phyloP scores from a whole-genome alignment of 2,888 invertebrate genomes.

The Tetheella fluctuosa region DNA sequence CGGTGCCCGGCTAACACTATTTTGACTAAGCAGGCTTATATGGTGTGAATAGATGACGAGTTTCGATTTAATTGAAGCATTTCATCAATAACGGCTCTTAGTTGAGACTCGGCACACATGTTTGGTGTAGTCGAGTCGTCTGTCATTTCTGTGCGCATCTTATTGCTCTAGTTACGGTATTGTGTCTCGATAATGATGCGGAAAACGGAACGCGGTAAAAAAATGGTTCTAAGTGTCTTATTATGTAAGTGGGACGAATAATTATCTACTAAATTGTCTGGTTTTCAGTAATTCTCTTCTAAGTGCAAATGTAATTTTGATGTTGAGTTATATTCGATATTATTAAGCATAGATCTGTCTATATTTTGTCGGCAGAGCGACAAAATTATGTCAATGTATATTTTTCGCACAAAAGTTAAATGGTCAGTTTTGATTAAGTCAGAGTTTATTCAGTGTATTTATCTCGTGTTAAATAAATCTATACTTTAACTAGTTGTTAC shows the following conservation, averaged over 20 bases:
- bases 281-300: slow-evolving; percentile 3
- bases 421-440: slow-evolving; percentile 13
- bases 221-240: slow-evolving; percentile 2
- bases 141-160: background rate
- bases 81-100: background rate
- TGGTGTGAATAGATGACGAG: too few relatives aligned
- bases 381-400: slow-evolving; percentile 11
- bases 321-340: slow-evolving; percentile 10
- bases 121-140: background rate
- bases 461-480: slow-evolving; percentile 12
- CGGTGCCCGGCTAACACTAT: too few relatives aligned
- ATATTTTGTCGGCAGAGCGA: background rate
- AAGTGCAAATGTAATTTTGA: background rate
- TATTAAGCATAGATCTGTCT: slow-evolving; percentile 5
- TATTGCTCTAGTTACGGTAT: background rate
- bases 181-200: background rate
- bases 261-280: background rate
- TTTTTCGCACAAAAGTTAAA: slow-evolving; percentile 35
- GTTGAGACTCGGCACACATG: background rate
- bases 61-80: too few relatives aligned
- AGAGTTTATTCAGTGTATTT: slow-evolving; percentile 14
- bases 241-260: background rate
- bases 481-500: slow-evolving; percentile 18
- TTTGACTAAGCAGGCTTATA: background rate
- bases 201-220: background rate